Evolutionary conservation across 2,113 vertebrate genomes (phyloP).

Genomic region (Upupa epops): DNA sequence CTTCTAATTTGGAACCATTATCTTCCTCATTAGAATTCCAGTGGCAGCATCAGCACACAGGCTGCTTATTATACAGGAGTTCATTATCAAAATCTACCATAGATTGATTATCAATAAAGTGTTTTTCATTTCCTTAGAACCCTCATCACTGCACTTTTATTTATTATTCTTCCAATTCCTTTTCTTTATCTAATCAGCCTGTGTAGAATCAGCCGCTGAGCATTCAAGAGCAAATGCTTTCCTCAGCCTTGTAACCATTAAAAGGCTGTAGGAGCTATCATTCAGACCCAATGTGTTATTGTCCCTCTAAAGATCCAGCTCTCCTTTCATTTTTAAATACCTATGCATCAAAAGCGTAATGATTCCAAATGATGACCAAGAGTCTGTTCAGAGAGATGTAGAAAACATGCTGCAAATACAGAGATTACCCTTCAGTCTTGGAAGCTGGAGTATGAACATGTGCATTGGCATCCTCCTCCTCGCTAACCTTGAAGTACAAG

Average conservation of each 20-base stretch:
- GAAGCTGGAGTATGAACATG: background rate
- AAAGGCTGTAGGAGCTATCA: background rate
- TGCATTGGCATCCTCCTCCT: background rate
- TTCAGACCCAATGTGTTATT: slow-evolving; percentile 16
- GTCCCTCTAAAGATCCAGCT: background rate
- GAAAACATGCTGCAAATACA: background rate
- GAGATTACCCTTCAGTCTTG: background rate
- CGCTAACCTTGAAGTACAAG: background rate
- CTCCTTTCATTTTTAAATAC: slow-evolving; percentile 18
- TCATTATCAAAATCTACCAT: slow-evolving; percentile 61
- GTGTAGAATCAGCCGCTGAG: slow-evolving; percentile 50
- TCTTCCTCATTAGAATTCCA: slow-evolving; percentile 46
- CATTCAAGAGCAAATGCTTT: slow-evolving; percentile 29
- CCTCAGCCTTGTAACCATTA: slow-evolving; percentile 15
- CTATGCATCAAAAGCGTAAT: background rate
- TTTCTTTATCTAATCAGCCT: slow-evolving; percentile 56
- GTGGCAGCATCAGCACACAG: background rate
- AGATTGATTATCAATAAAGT: slow-evolving; percentile 62
- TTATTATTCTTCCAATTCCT: slow-evolving; percentile 41
- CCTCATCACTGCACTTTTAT: background rate
- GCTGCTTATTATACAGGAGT: slow-evolving; percentile 53
- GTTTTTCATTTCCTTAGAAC: slow-evolving; percentile 56
- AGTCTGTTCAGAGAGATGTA: background rate
- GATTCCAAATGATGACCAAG: background rate
- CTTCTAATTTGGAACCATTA: slow-evolving; percentile 30